Evolutionary conservation across 1,140 invertebrate genomes (phyloP).

Genomic region (Aphidius ervi): DNA sequence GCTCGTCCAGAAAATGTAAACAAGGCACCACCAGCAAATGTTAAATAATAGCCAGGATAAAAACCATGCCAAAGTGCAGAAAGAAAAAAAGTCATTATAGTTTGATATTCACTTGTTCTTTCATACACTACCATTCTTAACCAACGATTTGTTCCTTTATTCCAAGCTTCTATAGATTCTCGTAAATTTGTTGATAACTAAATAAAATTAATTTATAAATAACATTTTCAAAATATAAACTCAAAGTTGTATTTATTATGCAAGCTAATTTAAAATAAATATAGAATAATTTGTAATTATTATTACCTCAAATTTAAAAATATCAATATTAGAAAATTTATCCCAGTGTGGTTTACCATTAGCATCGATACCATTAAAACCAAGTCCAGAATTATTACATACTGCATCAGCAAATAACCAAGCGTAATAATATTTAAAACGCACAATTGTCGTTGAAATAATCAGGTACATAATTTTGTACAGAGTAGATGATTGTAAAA

Average conservation of each 20-base stretch:
- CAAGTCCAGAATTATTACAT: conserved; percentile 90
- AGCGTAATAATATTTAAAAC: conserved; percentile 95
- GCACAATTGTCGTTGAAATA: conserved; percentile 69
- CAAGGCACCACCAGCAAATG: conserved; percentile 83
- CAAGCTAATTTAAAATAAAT: no score
- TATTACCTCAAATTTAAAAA: conserved; percentile 82
- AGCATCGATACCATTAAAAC: conserved; percentile 78
- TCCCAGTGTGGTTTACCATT: conserved; percentile 78
- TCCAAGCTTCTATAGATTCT: conserved; percentile 83
- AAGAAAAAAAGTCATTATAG: conserved; percentile 75
- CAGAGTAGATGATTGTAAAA: conserved; percentile 59
- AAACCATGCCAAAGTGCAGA: conserved; percentile 97
- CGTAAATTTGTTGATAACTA: conserved; percentile 76
- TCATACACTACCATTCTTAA: conserved; percentile 83
- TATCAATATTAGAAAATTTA: conserved; percentile 85
- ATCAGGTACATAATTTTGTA: conserved; percentile 76
- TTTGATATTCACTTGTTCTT: conserved; percentile 61
- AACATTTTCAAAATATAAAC: no score
- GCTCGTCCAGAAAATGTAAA: conserved; percentile 80
- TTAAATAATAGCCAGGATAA: conserved; percentile 95
- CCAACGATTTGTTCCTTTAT: conserved; percentile 89
- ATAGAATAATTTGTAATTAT: no score
- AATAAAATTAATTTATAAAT: conserved; percentile 24
- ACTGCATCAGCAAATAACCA: conserved; percentile 92
- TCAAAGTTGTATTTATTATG: no score